Evolutionary conservation across 2,888 invertebrate species (phyloP).

Genomic region (Augochlorella aurata): DNA sequence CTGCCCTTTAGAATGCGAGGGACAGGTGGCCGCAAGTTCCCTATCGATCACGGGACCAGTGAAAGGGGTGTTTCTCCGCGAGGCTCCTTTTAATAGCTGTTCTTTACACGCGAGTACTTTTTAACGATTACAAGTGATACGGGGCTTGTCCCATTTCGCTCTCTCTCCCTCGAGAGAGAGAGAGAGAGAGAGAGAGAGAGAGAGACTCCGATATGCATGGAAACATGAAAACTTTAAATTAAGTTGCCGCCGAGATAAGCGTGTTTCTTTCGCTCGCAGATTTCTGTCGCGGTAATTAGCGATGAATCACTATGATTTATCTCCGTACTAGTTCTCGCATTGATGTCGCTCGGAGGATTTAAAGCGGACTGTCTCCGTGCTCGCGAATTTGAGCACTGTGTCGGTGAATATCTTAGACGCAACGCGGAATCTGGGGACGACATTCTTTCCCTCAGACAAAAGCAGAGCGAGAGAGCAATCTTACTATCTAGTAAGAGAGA

Average conservation of each 20-base stretch:
- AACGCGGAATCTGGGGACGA: background rate
- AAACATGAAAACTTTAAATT: background rate
- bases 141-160: background rate
- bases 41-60: background rate
- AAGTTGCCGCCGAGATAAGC: background rate
- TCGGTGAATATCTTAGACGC: background rate
- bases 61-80: background rate
- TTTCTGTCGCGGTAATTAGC: background rate
- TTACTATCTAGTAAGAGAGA: no score
- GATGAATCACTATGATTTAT: constrained; percentile 4
- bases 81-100: background rate
- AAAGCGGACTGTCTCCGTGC: no score
- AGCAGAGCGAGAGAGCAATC: no score
- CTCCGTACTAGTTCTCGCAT: background rate
- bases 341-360: background rate
- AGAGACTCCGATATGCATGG: background rate
- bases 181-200: no score
- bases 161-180: background rate
- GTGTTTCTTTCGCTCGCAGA: background rate
- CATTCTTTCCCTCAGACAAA: background rate
- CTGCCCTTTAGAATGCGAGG: background rate
- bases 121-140: constrained; percentile 2
- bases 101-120: constrained; percentile 12
- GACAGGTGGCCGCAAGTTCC: background rate
- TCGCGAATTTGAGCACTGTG: background rate